Evolutionary conservation across 2,113 vertebrate genomes (phyloP).

Genomic region (Scophthalmus maximus): DNA sequence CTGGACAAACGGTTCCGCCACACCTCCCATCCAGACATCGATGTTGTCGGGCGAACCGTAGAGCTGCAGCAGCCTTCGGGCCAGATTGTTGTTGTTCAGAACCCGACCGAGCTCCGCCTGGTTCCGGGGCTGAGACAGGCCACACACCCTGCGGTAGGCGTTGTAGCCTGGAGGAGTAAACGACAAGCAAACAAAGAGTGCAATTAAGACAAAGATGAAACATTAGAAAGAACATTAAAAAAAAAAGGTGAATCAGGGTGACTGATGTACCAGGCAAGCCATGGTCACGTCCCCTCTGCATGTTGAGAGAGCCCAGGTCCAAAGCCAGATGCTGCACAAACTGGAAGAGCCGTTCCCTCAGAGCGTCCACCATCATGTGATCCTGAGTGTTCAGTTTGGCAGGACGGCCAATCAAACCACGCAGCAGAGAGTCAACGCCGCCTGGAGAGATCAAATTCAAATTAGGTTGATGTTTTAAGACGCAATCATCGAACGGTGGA

Average conservation of each 20-base stretch:
- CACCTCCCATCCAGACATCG: constrained; percentile 82
- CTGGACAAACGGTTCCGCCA: constrained; percentile 80
- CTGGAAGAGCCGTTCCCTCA: constrained; percentile 86
- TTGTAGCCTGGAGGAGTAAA: constrained; percentile 80
- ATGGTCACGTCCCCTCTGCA: constrained; percentile 86
- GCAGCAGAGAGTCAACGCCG: constrained; percentile 86
- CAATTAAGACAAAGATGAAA: not conserved
- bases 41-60: constrained; percentile 82
- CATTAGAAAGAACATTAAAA: too few species aligned
- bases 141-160: constrained; percentile 79
- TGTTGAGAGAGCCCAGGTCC: constrained; percentile 87
- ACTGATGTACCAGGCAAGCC: constrained; percentile 83
- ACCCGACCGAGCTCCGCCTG: constrained; percentile 65
- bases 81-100: constrained; percentile 72
- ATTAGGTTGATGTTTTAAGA: constrained; percentile 2
- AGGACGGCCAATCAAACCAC: constrained; percentile 80
- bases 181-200: not conserved
- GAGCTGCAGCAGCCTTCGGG: constrained; percentile 69
- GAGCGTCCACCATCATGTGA: constrained; percentile 85
- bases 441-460: constrained; percentile 67
- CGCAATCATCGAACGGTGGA: not conserved
- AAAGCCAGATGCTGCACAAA: constrained; percentile 77
- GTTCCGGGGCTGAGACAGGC: constrained; percentile 77
- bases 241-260: not conserved
- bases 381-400: constrained; percentile 87